These are phyloP conservation scores for Xiphophorus couchianus DNA, from an alignment of 2,113 vertebrate genomes.

Conservation along the genomic window DNA sequence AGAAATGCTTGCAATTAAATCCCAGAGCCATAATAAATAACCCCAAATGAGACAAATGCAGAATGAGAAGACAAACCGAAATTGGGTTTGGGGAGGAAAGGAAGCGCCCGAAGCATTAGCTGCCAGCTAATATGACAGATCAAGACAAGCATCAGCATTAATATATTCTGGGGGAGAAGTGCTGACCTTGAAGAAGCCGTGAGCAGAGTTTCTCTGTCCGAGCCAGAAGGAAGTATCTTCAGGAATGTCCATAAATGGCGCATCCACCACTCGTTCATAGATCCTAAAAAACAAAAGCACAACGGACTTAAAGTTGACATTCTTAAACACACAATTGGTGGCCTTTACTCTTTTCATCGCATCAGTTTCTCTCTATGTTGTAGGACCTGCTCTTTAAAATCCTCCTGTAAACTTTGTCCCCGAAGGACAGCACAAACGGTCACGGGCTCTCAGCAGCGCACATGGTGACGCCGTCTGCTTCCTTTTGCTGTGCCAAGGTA, in stretches of 20 bases:
- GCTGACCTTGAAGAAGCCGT: constrained; percentile 93
- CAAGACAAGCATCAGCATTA: constrained; percentile 20
- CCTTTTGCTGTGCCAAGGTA: constrained; percentile 41
- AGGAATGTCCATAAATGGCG: constrained; percentile 91
- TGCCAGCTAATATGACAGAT: constrained; percentile 21
- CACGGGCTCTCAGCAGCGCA: constrained; percentile 33
- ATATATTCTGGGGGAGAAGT: background rate
- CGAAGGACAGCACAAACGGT: constrained; percentile 30
- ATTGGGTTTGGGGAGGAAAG: constrained; percentile 11
- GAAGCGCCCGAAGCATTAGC: constrained; percentile 38
- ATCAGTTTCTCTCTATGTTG: background rate
- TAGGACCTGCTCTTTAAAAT: constrained; percentile 49
- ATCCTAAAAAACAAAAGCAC: constrained; percentile 81
- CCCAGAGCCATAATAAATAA: constrained; percentile 55
- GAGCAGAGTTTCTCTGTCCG: constrained; percentile 94
- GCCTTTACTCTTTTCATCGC: background rate
- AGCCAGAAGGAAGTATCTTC: constrained; percentile 91
- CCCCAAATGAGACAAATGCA: constrained; percentile 46
- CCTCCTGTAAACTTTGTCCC: constrained; percentile 40
- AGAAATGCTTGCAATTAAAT: constrained; percentile 66
- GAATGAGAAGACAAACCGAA: constrained; percentile 29
- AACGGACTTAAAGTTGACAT: background rate
- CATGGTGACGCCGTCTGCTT: constrained; percentile 51
- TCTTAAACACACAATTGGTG: background rate
- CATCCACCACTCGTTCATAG: constrained; percentile 95